A percentile compares a stretch with the other conserved stretches of the same genome.
phyloP scores from a whole-genome alignment of 2,888 invertebrate species.

The Julus scandinavius region DNA sequence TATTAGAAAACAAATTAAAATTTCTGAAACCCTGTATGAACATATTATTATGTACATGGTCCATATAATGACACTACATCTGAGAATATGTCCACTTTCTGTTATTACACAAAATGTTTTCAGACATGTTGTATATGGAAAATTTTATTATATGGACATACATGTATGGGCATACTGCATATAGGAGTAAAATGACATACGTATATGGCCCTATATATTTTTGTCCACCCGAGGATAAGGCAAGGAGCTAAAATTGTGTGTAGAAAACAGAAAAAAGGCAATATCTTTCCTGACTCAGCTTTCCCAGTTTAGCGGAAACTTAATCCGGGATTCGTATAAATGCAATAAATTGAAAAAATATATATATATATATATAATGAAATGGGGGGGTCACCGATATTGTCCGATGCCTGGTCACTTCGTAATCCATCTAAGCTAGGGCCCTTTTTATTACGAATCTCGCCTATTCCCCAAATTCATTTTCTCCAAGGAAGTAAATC shows the following conservation, averaged over 20 bases:
- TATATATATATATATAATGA: not conserved
- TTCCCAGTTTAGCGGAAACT: conserved; percentile 34
- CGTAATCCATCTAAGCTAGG: conserved; percentile 9
- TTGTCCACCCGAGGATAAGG: no score
- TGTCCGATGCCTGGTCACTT: conserved; percentile 6
- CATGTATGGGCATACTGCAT: no score
- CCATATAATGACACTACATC: no score
- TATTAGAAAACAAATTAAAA: no score
- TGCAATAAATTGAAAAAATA: conserved; percentile 18
- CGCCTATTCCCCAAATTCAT: conserved; percentile 23
- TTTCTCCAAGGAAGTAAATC: conserved; percentile 8
- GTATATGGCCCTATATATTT: no score
- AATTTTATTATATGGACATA: no score
- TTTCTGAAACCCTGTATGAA: no score
- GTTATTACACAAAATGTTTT: no score
- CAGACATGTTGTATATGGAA: no score
- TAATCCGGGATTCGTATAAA: conserved; percentile 32
- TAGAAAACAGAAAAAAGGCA: not conserved
- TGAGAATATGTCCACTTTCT: no score
- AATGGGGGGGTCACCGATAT: not conserved
- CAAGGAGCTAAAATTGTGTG: not conserved
- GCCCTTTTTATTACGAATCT: conserved; percentile 3
- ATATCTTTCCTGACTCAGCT: conserved; percentile 38
- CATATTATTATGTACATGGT: no score
- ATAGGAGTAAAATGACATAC: no score